Percentiles rank a stretch among this genome's conserved stretches.
These are phyloP conservation scores for Diceros bicornis DNA, from an alignment of 2,797 vertebrate species.

Conservation along the genomic window DNA sequence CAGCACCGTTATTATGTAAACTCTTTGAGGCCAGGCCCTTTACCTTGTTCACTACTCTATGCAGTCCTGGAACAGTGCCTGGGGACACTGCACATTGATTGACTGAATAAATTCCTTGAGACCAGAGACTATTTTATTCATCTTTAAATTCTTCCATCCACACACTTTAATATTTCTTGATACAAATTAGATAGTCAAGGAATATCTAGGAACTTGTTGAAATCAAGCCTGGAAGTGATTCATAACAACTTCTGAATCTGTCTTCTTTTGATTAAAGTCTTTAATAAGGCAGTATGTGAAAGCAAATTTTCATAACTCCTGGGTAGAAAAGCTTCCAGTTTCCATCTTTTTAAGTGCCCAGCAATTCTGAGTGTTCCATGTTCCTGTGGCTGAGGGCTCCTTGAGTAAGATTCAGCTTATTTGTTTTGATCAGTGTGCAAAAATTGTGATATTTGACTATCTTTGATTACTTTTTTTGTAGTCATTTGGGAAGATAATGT, in stretches of 20 bases:
- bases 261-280: slow-evolving; percentile 1
- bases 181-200: slow-evolving; percentile 28
- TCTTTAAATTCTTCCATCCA: not conserved
- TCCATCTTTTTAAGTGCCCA: not conserved
- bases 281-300: slow-evolving; percentile 47
- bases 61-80: not conserved
- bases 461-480: not conserved
- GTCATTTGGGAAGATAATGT: not conserved
- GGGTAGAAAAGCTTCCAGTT: not conserved
- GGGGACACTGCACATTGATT: not conserved
- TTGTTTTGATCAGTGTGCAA: not conserved
- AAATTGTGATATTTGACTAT: not conserved
- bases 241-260: slow-evolving; percentile 15
- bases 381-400: not conserved
- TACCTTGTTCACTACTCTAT: not conserved
- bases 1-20: not conserved
- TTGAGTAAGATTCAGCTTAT: not conserved
- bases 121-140: not conserved
- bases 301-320: slow-evolving; percentile 4
- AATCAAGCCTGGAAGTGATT: slow-evolving; percentile 31
- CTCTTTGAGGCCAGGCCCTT: not conserved
- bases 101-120: not conserved
- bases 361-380: not conserved
- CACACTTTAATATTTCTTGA: not conserved
- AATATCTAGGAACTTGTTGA: slow-evolving; percentile 30